phyloP scores from a whole-genome alignment of 2,113 vertebrate genomes.

The Pyrgilauda ruficollis region DNA sequence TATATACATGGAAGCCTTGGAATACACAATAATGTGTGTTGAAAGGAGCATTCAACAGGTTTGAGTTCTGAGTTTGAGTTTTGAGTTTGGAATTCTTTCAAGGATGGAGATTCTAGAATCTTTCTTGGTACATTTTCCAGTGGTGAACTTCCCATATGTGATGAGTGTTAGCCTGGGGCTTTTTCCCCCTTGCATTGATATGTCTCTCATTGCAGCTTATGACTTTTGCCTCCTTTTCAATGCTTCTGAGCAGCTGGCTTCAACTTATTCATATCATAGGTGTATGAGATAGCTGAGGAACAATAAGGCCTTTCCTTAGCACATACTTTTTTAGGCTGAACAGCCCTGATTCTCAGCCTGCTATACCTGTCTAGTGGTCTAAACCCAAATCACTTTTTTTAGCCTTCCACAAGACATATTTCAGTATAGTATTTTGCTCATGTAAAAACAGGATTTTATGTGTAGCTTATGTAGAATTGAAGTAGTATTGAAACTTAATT shows the following conservation, averaged over 20 bases:
- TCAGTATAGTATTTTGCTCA: background rate
- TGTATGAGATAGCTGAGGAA: background rate
- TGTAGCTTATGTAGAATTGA: background rate
- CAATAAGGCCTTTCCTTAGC: background rate
- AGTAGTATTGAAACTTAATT: background rate
- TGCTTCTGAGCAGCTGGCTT: background rate
- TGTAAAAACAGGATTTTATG: background rate
- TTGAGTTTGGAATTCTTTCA: background rate
- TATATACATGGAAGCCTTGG: background rate
- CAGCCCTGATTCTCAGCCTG: background rate
- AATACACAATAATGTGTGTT: background rate
- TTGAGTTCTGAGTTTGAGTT: background rate
- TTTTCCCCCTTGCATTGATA: background rate
- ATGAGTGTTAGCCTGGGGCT: background rate
- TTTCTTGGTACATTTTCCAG: background rate
- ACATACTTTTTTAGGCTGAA: background rate
- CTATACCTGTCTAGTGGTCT: background rate
- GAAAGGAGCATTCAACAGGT: background rate
- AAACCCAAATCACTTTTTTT: background rate
- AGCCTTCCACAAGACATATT: background rate
- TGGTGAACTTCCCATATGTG: background rate
- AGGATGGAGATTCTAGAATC: background rate
- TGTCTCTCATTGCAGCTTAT: background rate
- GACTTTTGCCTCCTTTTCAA: background rate
- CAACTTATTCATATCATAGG: fast-evolving